These are phyloP conservation scores for Abrostola tripartita DNA, from an alignment of 2,888 invertebrate genomes.

Conservation along the genomic window DNA sequence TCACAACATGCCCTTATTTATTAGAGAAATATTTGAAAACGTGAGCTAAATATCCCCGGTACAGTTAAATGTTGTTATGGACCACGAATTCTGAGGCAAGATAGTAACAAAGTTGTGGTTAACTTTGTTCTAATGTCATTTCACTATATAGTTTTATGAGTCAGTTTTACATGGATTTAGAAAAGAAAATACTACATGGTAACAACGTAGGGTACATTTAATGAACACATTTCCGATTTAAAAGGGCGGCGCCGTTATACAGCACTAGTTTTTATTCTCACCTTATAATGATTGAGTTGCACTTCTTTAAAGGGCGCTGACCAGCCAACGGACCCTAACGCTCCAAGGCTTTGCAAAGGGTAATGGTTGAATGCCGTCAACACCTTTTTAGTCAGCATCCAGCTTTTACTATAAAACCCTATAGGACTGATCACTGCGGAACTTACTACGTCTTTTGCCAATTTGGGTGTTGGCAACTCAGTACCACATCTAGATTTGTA, in stretches of 20 bases:
- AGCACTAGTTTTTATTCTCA: constrained; percentile 53
- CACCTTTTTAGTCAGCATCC: constrained; percentile 90
- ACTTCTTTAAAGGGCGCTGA: constrained; percentile 88
- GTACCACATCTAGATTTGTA: constrained; percentile 72
- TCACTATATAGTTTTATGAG: background rate
- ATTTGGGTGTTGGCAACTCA: constrained; percentile 75
- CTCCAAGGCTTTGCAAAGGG: constrained; percentile 89
- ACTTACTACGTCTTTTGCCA: constrained; percentile 84
- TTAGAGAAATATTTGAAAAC: constrained; percentile 59
- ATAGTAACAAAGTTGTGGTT: constrained; percentile 2
- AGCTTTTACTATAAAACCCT: constrained; percentile 92
- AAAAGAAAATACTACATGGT: no score
- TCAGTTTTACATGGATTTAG: no score
- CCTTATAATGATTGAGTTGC: constrained; percentile 91
- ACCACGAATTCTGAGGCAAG: constrained; percentile 7
- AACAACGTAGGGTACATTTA: background rate
- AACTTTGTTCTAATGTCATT: background rate
- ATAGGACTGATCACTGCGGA: constrained; percentile 89
- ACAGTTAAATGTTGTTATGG: constrained; percentile 23
- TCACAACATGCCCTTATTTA: constrained; percentile 63
- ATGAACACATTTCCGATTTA: no score
- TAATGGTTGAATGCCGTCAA: constrained; percentile 93
- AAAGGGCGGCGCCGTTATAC: no score
- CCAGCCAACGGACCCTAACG: constrained; percentile 86
- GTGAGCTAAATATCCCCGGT: constrained; percentile 50